These are phyloP conservation scores for Pygmarrhopalites habei DNA, from an alignment of 1,140 invertebrate genomes.

Conservation along the genomic window DNA sequence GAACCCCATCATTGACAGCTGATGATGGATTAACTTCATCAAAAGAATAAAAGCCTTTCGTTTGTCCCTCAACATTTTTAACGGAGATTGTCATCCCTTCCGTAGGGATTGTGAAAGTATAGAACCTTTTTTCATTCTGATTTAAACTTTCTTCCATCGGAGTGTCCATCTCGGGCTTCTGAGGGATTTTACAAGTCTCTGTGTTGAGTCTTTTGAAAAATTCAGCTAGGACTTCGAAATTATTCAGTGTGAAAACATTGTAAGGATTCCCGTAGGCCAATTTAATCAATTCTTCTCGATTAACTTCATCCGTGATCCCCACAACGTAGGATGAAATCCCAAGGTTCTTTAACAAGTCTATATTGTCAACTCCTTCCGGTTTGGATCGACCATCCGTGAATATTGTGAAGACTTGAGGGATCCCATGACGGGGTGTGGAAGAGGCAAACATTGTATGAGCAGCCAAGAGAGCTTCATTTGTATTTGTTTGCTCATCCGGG, in stretches of 20 bases:
- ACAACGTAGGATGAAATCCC: background rate
- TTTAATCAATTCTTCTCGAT: background rate
- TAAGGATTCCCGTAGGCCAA: background rate
- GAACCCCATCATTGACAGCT: constrained; percentile 4
- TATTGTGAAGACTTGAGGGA: constrained; percentile 1
- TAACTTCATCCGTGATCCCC: background rate
- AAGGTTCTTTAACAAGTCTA: background rate
- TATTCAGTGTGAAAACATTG: background rate
- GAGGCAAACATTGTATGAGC: background rate
- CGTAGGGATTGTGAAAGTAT: background rate
- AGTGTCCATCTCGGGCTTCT: background rate
- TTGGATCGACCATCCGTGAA: constrained; percentile 14
- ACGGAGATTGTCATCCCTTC: background rate
- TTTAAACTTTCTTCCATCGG: background rate
- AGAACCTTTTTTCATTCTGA: background rate
- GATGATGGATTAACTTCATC: background rate
- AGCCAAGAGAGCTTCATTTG: background rate
- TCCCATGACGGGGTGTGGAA: background rate
- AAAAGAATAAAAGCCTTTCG: background rate
- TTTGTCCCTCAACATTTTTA: background rate
- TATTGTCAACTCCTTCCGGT: background rate
- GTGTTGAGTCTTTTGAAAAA: background rate
- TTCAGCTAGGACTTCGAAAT: constrained; percentile 1
- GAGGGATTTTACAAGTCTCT: background rate
- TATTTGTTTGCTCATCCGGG: background rate